Conservation (phyloP, 2,888 invertebrate genomes). For the Andrena haemorrhoa region DNA sequence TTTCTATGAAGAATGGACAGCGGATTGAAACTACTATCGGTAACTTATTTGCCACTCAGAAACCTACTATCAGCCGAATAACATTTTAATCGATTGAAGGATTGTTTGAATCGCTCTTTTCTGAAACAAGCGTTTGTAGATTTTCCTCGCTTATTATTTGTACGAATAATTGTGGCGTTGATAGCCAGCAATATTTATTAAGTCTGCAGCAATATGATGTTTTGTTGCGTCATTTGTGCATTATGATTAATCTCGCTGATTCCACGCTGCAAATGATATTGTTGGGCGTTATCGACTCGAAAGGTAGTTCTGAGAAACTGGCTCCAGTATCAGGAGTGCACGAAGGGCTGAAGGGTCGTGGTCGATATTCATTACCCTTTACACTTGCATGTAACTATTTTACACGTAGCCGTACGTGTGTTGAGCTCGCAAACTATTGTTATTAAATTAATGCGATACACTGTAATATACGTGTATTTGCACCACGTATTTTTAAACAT, state of each 20-base stretch:
- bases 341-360: constrained; percentile 56
- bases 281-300: constrained; percentile 43
- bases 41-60: neutral
- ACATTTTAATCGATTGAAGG: neutral
- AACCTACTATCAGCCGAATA: neutral
- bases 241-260: neutral
- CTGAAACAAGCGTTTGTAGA: neutral
- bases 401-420: neutral
- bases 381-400: constrained; percentile 15
- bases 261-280: neutral
- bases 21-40: neutral
- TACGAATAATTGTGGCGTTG: neutral
- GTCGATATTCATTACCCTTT: constrained; percentile 44
- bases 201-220: neutral
- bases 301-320: constrained; percentile 40
- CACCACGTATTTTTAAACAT: neutral
- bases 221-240: neutral
- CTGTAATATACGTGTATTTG: neutral
- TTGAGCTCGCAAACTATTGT: neutral
- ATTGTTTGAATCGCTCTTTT: neutral
- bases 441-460: neutral
- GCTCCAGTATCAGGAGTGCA: constrained; percentile 69
- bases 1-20: neutral
- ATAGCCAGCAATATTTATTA: neutral
- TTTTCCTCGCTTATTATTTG: neutral